These are phyloP conservation scores for Colinus virginianus DNA, from an alignment of 2,113 vertebrate genomes.

Conservation along the genomic window DNA sequence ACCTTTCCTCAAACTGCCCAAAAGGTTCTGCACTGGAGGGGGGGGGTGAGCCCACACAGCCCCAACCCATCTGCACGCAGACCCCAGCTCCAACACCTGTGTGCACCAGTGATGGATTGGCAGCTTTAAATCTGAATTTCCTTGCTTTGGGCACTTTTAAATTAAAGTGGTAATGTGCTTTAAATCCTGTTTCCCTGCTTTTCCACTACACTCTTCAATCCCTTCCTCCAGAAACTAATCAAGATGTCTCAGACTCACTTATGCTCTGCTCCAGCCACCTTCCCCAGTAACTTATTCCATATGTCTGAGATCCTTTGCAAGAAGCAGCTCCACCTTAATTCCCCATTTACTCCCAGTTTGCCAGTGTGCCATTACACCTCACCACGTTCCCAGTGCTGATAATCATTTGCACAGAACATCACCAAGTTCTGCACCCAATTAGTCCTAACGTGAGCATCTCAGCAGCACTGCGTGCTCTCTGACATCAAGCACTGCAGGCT, in stretches of 20 bases:
- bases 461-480: neutral
- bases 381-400: neutral
- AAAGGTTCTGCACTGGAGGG: neutral
- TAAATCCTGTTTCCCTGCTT: conserved; percentile 68
- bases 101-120: conserved; percentile 8
- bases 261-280: conserved; percentile 35
- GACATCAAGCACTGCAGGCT: rapidly evolving
- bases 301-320: neutral
- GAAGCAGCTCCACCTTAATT: neutral
- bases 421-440: neutral
- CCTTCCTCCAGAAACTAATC: conserved; percentile 65
- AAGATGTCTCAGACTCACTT: conserved; percentile 61
- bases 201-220: conserved; percentile 51
- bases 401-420: neutral
- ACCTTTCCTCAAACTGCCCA: neutral
- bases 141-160: conserved; percentile 70
- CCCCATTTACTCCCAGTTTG: neutral
- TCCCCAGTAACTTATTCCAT: conserved; percentile 52
- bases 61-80: conserved; percentile 4
- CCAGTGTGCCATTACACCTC: neutral
- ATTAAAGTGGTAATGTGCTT: conserved; percentile 70
- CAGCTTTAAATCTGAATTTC: conserved; percentile 67
- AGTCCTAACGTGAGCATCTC: rapidly evolving
- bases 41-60: neutral
- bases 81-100: conserved; percentile 35